These are phyloP conservation scores for Trididemnum nubilum DNA, from an alignment of 23 tunicate species.

Conservation along the genomic window DNA sequence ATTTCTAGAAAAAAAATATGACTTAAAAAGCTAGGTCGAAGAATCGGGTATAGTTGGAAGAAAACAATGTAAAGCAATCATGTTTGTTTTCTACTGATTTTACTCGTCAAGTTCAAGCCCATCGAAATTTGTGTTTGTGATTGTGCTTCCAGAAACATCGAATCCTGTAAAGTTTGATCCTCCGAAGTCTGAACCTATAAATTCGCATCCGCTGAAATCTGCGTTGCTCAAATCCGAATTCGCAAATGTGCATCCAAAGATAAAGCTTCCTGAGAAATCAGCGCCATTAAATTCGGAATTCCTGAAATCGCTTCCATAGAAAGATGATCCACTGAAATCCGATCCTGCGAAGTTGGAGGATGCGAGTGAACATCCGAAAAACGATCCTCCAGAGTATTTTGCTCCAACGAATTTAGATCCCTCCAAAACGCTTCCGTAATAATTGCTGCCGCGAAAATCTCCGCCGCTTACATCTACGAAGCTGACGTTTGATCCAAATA, in stretches of 20 bases:
- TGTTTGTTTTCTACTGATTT: too few relatives aligned
- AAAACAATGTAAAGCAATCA: too few relatives aligned
- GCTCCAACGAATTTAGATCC: not conserved
- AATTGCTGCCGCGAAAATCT: constrained; percentile 9
- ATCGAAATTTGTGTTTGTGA: too few relatives aligned
- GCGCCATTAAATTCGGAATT: not conserved
- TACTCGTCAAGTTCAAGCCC: too few relatives aligned
- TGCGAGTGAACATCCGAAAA: not conserved
- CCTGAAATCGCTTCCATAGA: constrained; percentile 10
- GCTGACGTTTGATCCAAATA: constrained; percentile 2
- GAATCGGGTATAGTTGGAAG: too few relatives aligned
- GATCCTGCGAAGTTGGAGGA: not conserved
- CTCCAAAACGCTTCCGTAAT: not conserved
- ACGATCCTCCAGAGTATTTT: not conserved
- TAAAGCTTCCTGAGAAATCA: constrained; percentile 13
- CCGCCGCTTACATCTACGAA: not conserved
- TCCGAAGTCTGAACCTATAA: constrained; percentile 4
- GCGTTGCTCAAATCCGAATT: not conserved
- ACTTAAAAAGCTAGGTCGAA: too few relatives aligned
- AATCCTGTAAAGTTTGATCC: constrained; percentile 15
- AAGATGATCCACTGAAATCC: constrained; percentile 18
- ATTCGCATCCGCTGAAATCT: constrained; percentile 8
- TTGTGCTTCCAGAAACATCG: not conserved
- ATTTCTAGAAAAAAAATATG: too few relatives aligned
- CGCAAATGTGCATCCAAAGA: not conserved